A percentile compares a stretch with the other conserved stretches of the same genome.
Evolutionary conservation across 2,113 vertebrate species (phyloP).

Genomic region (Chlamydotis undulata): DNA sequence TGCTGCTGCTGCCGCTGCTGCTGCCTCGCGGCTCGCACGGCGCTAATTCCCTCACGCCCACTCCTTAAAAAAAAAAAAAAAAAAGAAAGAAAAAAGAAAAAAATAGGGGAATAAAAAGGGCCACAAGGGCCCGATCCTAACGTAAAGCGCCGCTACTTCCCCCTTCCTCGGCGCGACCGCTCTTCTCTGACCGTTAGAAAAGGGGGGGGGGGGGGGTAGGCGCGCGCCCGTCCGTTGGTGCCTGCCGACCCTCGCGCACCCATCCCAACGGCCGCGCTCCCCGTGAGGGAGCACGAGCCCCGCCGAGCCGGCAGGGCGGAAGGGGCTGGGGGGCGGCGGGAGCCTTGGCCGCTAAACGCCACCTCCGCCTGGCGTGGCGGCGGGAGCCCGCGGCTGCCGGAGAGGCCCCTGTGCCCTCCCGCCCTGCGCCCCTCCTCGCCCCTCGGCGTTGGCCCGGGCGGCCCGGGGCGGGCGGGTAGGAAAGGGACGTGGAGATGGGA

Average conservation of each 20-base stretch:
- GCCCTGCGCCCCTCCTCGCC: too few relatives aligned
- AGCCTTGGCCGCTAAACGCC: too few relatives aligned
- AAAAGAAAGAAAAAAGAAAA: background rate
- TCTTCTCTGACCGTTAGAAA: background rate
- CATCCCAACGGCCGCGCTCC: too few relatives aligned
- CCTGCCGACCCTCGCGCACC: background rate
- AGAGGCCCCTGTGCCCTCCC: rapidly evolving
- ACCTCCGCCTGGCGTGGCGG: background rate
- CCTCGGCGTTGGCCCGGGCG: rapidly evolving
- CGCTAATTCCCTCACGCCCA: background rate
- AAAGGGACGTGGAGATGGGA: rapidly evolving
- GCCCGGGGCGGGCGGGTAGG: background rate
- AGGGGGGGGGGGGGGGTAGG: too few relatives aligned
- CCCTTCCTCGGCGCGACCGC: background rate
- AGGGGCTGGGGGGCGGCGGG: rapidly evolving
- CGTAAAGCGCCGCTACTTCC: background rate
- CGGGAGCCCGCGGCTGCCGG: background rate
- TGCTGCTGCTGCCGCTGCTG: background rate
- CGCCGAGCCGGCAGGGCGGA: background rate
- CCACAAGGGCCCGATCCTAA: background rate
- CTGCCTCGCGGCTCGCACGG: background rate
- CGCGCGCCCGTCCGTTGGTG: background rate
- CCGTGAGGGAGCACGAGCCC: too few relatives aligned
- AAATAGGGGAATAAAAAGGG: too few relatives aligned
- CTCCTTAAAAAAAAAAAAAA: background rate